These are phyloP conservation scores for Planiliza haematocheilus DNA, from an alignment of 2,113 vertebrate genomes.

Conservation along the genomic window DNA sequence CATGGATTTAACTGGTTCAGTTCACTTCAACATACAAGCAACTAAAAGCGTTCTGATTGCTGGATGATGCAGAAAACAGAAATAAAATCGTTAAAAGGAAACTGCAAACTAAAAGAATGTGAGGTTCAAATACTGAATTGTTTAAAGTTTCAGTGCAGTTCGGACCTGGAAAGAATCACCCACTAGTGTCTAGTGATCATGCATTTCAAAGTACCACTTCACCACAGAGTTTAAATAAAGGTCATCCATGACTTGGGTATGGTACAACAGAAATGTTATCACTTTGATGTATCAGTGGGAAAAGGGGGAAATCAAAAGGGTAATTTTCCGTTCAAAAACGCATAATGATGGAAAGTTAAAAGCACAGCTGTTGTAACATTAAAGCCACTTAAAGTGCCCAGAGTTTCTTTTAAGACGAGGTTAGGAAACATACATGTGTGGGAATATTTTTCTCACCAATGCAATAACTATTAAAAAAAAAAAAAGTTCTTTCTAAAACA, in stretches of 20 bases:
- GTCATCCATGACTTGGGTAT: conserved; percentile 15
- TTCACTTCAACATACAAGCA: conserved; percentile 6
- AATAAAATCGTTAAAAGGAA: conserved; percentile 1
- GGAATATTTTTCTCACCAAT: conserved; percentile 1
- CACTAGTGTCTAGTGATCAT: conserved; percentile 23
- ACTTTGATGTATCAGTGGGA: conserved; percentile 56
- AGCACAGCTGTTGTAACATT: conserved; percentile 41
- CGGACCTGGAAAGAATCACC: conserved; percentile 13
- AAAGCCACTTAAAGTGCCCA: conserved; percentile 46
- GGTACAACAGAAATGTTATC: conserved; percentile 24
- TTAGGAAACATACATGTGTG: not conserved
- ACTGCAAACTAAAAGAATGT: conserved; percentile 1
- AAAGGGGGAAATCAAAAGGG: conserved; percentile 23
- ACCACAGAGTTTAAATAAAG: conserved; percentile 23
- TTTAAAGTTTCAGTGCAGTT: not conserved
- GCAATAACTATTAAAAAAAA: too few species aligned
- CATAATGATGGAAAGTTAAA: conserved; percentile 40
- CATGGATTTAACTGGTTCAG: not conserved
- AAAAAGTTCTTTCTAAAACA: conserved; percentile 1
- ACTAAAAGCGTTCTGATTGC: conserved; percentile 9
- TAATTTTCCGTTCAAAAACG: conserved; percentile 40
- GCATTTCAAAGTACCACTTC: conserved; percentile 15
- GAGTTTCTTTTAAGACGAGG: conserved; percentile 21
- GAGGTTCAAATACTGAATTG: not conserved
- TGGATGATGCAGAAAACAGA: conserved; percentile 3